phyloP scores from a whole-genome alignment of 1,140 invertebrate genomes.

The Tenebrio molitor region DNA sequence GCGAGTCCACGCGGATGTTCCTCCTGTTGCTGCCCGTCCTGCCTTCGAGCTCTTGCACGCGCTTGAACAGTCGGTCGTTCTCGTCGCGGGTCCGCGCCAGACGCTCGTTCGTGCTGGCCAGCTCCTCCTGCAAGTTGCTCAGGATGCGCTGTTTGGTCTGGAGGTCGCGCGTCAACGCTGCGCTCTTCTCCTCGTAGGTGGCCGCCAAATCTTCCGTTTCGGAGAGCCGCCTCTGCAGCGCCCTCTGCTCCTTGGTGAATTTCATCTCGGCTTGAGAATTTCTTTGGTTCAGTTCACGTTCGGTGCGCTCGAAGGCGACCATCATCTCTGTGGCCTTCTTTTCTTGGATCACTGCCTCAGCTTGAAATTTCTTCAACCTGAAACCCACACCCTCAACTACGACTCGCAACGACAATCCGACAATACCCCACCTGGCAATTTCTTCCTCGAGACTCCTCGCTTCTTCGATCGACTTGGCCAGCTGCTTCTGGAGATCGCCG shows the following conservation, averaged over 20 bases:
- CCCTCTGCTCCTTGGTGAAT: conserved; percentile 74
- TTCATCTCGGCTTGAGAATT: conserved; percentile 81
- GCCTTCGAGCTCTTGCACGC: conserved; percentile 78
- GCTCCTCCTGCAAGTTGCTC: conserved; percentile 72
- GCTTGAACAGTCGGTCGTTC: conserved; percentile 80
- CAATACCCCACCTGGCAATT: conserved; percentile 59
- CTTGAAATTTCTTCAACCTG: conserved; percentile 77
- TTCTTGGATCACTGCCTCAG: conserved; percentile 74
- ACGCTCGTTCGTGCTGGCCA: conserved; percentile 70
- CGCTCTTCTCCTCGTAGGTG: conserved; percentile 72
- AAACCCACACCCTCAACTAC: conserved; percentile 41
- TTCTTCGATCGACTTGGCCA: conserved; percentile 67
- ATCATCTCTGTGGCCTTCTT: conserved; percentile 79
- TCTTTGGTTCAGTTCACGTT: conserved; percentile 77
- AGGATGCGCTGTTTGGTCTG: conserved; percentile 73
- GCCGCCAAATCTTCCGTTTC: conserved; percentile 67
- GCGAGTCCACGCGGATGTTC: conserved; percentile 80
- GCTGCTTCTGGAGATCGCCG: conserved; percentile 79
- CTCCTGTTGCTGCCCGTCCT: conserved; percentile 65
- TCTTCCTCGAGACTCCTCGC: conserved; percentile 61
- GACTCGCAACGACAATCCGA: neutral
- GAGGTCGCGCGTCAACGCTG: conserved; percentile 74
- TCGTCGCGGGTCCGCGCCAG: conserved; percentile 80
- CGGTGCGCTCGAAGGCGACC: conserved; percentile 77
- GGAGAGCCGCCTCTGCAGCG: conserved; percentile 64